Base-by-base conservation (phyloP, 2,888 invertebrate genomes). In the Clostera curtula region DNA sequence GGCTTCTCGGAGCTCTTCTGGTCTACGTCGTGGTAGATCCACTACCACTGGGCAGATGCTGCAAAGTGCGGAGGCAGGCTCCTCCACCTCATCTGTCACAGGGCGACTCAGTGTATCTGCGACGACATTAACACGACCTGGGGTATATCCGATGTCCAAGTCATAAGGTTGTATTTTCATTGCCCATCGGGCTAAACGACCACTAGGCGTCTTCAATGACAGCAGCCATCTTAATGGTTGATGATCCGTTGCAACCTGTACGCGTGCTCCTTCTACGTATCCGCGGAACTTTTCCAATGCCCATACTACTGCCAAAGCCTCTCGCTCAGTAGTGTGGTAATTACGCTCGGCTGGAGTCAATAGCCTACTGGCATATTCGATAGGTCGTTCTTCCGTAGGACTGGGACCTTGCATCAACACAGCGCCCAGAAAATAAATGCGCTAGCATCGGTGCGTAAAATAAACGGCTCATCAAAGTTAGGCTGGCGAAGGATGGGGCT, bases 401-500 rank as follows among this genome's bases (percentile, higher is more conserved):
- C 14, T 14, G 25, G 27, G 30, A 25, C 36, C 29, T 18, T 32
- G 35, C 14, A 35, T 31, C 10, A 35, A 18, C 23, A 27, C 36
- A 12, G 36, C 37, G n/a, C 34, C 37, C 1, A 37, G 14, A 1
- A 30, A 30, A 9, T 37, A 37, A 4, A n/a, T n/a, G 4, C 11
- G 8, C 37, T 37, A 2, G 33, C 31, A 17, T 37, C 37, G 1
- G 29, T 29, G 12, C 31, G 31, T 1, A 34, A 5, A 3, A 19
- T 22, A 9, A 15, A 37, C 0, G 31, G 31, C 9, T 21, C 10
- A 2, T 12, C 18, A 5, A 12, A 9, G 10, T 36, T 29, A 1
- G 35, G 31, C 11, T 44, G 41, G 3, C 19, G 5, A 1, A 41
- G 21, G 1, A 39, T 19, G 3, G 42, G 41, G 0, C 34, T 25